Conservation (phyloP, 2,113 vertebrate species). For the Pelodiscus sinensis region DNA sequence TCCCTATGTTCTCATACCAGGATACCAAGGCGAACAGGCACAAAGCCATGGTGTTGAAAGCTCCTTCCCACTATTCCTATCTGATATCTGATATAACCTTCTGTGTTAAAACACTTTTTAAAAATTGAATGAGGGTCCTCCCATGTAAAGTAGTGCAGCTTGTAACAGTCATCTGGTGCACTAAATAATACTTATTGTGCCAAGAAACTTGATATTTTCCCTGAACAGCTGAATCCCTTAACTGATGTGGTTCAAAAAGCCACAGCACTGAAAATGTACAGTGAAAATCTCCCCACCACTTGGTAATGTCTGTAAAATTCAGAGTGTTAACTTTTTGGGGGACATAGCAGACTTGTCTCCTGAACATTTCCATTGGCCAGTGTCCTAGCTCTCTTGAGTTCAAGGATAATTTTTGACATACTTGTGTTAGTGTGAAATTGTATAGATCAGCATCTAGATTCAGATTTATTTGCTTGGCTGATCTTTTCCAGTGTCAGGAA, state of each 20-base stretch:
- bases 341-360: neutral
- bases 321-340: neutral
- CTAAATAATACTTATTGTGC: neutral
- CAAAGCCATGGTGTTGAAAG: constrained; percentile 9
- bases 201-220: constrained; percentile 42
- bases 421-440: neutral
- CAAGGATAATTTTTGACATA: constrained; percentile 28
- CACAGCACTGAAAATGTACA: constrained; percentile 5
- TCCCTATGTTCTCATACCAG: neutral
- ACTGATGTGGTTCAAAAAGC: constrained; percentile 22
- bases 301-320: constrained; percentile 6
- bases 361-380: neutral
- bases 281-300: constrained; percentile 31
- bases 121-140: neutral
- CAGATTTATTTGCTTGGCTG: constrained; percentile 33
- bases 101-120: neutral
- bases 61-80: neutral
- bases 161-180: constrained; percentile 23
- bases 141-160: neutral
- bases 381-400: neutral
- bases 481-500: constrained; percentile 22
- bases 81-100: constrained; percentile 28
- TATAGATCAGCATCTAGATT: constrained; percentile 23
- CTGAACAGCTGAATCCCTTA: constrained; percentile 34
- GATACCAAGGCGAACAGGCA: constrained; percentile 23